Percentiles rank a stretch among this genome's conserved stretches.
phyloP scores from a whole-genome alignment of 2,888 invertebrate genomes.

The Trichogramma evanescens region DNA sequence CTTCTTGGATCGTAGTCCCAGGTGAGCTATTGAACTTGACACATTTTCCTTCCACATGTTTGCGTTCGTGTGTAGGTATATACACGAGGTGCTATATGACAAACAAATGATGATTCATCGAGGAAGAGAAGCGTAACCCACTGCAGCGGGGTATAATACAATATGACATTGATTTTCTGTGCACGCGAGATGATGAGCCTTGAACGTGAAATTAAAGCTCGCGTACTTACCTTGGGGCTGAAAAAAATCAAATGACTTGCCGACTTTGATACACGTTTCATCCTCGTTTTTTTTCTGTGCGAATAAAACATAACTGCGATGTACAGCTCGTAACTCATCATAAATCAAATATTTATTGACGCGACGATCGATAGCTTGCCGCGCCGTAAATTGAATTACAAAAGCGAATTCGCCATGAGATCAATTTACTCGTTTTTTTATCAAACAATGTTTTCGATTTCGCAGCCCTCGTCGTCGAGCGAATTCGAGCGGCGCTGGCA shows the following conservation, averaged over 20 bases:
- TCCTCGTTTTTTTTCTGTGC: neutral
- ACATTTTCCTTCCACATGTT: neutral
- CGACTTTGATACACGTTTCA: neutral
- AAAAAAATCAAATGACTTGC: too few relatives aligned
- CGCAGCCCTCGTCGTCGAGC: conserved; percentile 40
- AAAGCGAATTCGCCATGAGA: too few relatives aligned
- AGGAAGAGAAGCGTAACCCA: too few relatives aligned
- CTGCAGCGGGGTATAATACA: too few relatives aligned
- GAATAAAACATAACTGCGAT: neutral
- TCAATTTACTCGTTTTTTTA: neutral
- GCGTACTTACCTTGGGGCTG: too few relatives aligned
- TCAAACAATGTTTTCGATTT: too few relatives aligned
- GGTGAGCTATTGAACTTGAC: conserved; percentile 4
- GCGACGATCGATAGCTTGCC: too few relatives aligned
- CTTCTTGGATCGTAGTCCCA: conserved; percentile 36
- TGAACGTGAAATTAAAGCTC: too few relatives aligned
- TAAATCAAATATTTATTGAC: neutral
- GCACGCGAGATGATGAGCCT: too few relatives aligned
- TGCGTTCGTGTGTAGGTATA: neutral
- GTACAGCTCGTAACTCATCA: neutral
- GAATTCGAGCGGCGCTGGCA: conserved; percentile 43
- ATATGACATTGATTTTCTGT: too few relatives aligned
- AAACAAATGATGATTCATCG: too few relatives aligned
- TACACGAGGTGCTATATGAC: neutral
- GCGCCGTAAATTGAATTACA: too few relatives aligned